A percentile compares a stretch with the other conserved stretches of the same genome.
These are phyloP conservation scores for Drosophila nr. perissopoda DNA, from an alignment of 2,888 invertebrate species.

Conservation along the genomic window DNA sequence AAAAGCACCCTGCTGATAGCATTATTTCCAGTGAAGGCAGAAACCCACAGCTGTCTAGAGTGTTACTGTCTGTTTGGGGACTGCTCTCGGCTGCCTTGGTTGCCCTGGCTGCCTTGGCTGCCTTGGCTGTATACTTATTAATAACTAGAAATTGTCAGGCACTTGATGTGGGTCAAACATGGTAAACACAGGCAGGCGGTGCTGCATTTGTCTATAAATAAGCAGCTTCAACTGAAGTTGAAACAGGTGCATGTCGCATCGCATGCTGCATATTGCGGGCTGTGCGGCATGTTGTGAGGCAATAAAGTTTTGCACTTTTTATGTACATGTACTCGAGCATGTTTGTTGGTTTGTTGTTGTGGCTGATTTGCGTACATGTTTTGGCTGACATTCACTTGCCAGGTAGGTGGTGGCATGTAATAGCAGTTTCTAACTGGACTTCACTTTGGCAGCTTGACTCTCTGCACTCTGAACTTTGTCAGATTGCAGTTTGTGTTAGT, in stretches of 20 bases:
- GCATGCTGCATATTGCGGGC: conserved; percentile 1
- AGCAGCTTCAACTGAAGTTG: conserved; percentile 63
- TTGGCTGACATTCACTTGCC: conserved; percentile 7
- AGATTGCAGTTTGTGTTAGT: conserved; percentile 25
- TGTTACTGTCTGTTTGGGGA: conserved; percentile 7
- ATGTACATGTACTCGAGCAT: conserved; percentile 34
- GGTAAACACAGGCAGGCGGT: conserved; percentile 47
- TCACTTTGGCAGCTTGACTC: conserved; percentile 39
- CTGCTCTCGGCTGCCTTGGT: conserved; percentile 2
- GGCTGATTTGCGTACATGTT: conserved; percentile 44
- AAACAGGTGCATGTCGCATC: conserved; percentile 67
- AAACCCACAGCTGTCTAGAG: conserved; percentile 57
- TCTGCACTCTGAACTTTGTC: conserved; percentile 52
- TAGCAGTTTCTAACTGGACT: conserved; percentile 26
- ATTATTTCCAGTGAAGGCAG: conserved; percentile 64
- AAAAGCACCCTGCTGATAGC: conserved; percentile 58
- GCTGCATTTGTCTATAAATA: conserved; percentile 63
- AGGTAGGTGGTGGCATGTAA: conserved; percentile 1
- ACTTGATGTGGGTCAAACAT: conserved; percentile 74
- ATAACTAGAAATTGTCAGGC: conserved; percentile 74
- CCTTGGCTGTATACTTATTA: conserved; percentile 50
- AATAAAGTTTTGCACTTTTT: conserved; percentile 51
- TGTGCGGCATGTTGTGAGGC: conserved; percentile 13
- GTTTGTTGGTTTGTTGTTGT: conserved; percentile 32
- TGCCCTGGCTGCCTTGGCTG: conserved; percentile 7